Evolutionary conservation across 2,888 invertebrate genomes (phyloP), one percentile per base, ranked within the genome.

Genomic region (Trissolcus japonicus): DNA sequence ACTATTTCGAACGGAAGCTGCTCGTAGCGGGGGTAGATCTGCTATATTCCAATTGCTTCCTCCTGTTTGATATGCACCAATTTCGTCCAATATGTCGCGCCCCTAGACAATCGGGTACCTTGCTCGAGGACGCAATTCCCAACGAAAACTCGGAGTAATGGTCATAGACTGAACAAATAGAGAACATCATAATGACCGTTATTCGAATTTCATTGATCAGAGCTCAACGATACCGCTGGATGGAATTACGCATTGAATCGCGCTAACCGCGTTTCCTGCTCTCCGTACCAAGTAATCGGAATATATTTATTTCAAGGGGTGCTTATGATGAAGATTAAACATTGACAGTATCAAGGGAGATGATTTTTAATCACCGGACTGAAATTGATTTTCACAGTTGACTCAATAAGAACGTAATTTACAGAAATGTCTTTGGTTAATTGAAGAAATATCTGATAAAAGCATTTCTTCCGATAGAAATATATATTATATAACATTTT

Each of bases 51-150:
- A 87, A 87, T 87, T 86, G 87, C 86, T 83, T 79, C 71, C 86
- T 76, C 69, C 86, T 85, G 84, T 87, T 87, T 87, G 87, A 87
- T 87, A 87, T 87, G 87, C 87, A 82, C 84, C 87, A 87, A 87
- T 87, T 87, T 86, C 83, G 83, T 82, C 85, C 86, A 86, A 87
- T 87, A 86, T 86, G 86, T 87, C 87, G 84, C 85, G 82, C 85
- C 84, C 84, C 82, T 82, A 82, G 83, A 83, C 82, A 76, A 79
- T 79, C 73, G 76, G 67, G 76, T 60, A 62, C 62, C 56, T 43
- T 43, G 60, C 71, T 65, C 55, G 59, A 69, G 71, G 74, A 74
- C 50, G 62, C 74, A 78, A 78, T 74, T 75, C 74, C 57, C 25
- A 56, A 6, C 43, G 66, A 66, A 74, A 77, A 73, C 54, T 69